Conservation (phyloP, 2,888 invertebrate species). For the Phyllotreta striolata region DNA sequence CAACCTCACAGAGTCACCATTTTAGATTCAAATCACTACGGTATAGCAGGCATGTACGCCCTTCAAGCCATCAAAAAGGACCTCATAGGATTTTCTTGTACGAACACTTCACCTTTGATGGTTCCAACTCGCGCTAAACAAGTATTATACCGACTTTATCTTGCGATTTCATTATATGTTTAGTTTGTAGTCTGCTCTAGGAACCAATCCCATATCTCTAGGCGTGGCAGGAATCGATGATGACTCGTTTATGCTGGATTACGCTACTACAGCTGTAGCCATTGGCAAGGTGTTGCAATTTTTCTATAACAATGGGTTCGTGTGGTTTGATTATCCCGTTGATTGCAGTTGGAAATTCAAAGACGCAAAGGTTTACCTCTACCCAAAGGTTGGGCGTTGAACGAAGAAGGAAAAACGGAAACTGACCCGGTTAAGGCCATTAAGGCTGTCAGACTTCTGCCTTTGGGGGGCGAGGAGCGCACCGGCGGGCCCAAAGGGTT, state of each 20-base stretch:
- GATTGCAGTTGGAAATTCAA: constrained; percentile 76
- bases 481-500: constrained; percentile 90
- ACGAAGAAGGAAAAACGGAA: constrained; percentile 66
- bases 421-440: constrained; percentile 72
- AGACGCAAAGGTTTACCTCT: constrained; percentile 77
- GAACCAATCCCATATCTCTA: constrained; percentile 88
- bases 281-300: constrained; percentile 78
- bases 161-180: too few species aligned
- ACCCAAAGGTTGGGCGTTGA: constrained; percentile 86
- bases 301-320: constrained; percentile 15
- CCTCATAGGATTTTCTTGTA: constrained; percentile 85
- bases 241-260: constrained; percentile 88
- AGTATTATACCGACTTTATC: constrained; percentile 58
- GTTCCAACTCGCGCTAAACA: constrained; percentile 83
- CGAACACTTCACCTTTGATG: constrained; percentile 90
- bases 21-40: constrained; percentile 86
- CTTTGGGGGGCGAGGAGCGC: constrained; percentile 77
- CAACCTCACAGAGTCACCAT: background rate
- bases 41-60: constrained; percentile 88
- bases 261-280: constrained; percentile 95
- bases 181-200: constrained; percentile 70
- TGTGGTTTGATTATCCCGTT: background rate
- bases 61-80: constrained; percentile 76
- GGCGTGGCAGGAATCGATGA: constrained; percentile 76
- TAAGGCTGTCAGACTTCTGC: constrained; percentile 69